phyloP scores from a whole-genome alignment of 2,113 vertebrate species.

The Coptodon bakossiorum region DNA sequence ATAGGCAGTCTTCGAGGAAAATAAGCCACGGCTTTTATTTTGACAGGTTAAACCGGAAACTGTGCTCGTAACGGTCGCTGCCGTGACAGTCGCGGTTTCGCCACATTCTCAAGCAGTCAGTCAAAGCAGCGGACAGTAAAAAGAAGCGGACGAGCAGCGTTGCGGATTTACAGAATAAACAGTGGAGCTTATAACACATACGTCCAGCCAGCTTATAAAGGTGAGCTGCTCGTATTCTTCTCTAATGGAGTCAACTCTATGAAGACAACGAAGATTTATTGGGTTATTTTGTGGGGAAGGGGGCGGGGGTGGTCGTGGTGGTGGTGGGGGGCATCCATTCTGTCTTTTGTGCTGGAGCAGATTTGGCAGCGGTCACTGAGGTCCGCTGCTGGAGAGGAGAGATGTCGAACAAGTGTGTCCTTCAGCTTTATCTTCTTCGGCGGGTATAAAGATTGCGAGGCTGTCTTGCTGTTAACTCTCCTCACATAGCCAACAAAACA shows the following conservation, averaged over 20 bases:
- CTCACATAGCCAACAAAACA: background rate
- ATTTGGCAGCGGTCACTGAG: constrained; percentile 24
- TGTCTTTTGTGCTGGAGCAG: constrained; percentile 60
- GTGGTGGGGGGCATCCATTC: background rate
- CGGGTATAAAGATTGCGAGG: background rate
- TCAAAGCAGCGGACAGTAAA: constrained; percentile 19
- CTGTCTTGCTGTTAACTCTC: background rate
- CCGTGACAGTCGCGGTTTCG: background rate
- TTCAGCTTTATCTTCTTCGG: background rate
- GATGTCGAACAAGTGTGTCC: background rate
- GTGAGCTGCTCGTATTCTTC: constrained; percentile 5
- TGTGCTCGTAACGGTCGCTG: fast-evolving
- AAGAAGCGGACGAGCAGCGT: background rate
- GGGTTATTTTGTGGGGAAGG: constrained; percentile 19
- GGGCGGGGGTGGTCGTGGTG: background rate
- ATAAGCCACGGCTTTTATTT: constrained; percentile 6
- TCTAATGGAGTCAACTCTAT: background rate
- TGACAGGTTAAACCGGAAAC: background rate
- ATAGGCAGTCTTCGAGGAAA: background rate
- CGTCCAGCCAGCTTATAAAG: constrained; percentile 26
- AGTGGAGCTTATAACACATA: constrained; percentile 14
- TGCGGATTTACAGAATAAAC: constrained; percentile 22
- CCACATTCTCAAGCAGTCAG: constrained; percentile 48
- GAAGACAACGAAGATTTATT: background rate
- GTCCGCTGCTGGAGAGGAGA: background rate